Base-by-base conservation (phyloP, 2,797 vertebrate species). In the Hylomyscus alleni region DNA sequence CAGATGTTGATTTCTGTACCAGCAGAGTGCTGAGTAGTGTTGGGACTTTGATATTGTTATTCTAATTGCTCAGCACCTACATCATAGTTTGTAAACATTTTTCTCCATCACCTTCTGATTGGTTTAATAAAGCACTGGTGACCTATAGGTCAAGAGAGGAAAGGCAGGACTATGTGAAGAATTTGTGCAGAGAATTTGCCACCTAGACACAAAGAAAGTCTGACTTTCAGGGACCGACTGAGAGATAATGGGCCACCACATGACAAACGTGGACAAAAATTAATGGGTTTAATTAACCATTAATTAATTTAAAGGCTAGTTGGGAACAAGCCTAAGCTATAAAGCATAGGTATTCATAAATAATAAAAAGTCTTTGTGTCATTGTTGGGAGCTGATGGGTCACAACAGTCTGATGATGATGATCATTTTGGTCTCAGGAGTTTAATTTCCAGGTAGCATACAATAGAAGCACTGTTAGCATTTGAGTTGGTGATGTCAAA, bases 371-470 rank as follows among this genome's bases (percentile, higher is more conserved):
- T 20, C 17, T 37, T n/a, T 37, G 34, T 72, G 69, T 72, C 1
- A 1, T n/a, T n/a, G 7, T 37, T 37, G n/a, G n/a, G 67, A 69
- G 69, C n/a, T 37, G n/a, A 3, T 67, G 65, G 31, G 14, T 69
- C 2, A 6, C 8, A n/a, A 69, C 31, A 17, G 31, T 7, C 65
- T 69, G 6, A 65, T 4, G 11, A 15, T 67, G 17, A 0, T 12
- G 26, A 50, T 93, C 56, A 62, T 91, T 95, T 60, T 78, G 73
- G 88, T 94, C 52, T 72, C 56, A 34, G 11, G 47, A 60, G n/a
- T 90, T 29, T 95, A 83, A 83, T 60, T 95, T 93, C 84, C 73
- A 90, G 93, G 90, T 91, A 95, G 73, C 80, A 86, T 93, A 90
- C 93, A 67, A 65, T 88, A 82, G 67, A 13, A n/a, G 31, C 31